Conservation (phyloP, 2,888 invertebrate genomes). For the Altica lythri region DNA sequence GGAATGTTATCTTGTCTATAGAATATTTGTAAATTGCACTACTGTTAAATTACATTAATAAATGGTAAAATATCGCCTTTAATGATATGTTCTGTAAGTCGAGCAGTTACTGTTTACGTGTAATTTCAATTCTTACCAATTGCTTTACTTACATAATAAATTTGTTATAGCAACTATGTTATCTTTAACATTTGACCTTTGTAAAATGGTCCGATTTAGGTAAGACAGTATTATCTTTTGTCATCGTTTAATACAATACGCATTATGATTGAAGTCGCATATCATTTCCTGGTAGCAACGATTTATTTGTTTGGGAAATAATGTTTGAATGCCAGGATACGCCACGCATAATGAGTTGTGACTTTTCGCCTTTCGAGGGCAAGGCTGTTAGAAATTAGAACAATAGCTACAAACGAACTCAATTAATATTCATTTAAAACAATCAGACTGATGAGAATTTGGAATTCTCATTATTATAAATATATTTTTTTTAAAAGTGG, state of each 20-base stretch:
- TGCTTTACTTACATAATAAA: no score
- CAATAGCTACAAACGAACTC: slow-evolving; percentile 30
- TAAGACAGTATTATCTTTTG: slow-evolving; percentile 32
- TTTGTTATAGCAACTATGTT: no score
- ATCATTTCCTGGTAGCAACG: slow-evolving; percentile 38
- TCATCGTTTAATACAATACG: slow-evolving; percentile 33
- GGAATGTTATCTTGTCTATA: no score
- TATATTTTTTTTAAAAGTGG: no score
- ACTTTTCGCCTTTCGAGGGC: slow-evolving; percentile 40
- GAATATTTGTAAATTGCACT: no score
- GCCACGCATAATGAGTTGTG: slow-evolving; percentile 34
- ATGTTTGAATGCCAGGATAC: slow-evolving; percentile 40
- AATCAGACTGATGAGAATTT: slow-evolving; percentile 17
- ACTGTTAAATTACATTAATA: no score
- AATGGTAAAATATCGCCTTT: no score
- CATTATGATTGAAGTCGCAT: slow-evolving; percentile 36
- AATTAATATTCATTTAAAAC: slow-evolving; percentile 16
- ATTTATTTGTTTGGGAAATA: slow-evolving; percentile 36
- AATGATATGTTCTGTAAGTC: no score
- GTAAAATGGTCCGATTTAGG: slow-evolving; percentile 25
- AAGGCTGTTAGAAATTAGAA: slow-evolving; percentile 38
- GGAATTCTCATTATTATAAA: background rate
- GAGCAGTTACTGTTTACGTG: no score
- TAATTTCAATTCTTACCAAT: no score
- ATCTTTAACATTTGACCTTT: slow-evolving; percentile 33